Evolutionary conservation across 1,140 invertebrate species (phyloP).

Genomic region (Calephelis nemesis): DNA sequence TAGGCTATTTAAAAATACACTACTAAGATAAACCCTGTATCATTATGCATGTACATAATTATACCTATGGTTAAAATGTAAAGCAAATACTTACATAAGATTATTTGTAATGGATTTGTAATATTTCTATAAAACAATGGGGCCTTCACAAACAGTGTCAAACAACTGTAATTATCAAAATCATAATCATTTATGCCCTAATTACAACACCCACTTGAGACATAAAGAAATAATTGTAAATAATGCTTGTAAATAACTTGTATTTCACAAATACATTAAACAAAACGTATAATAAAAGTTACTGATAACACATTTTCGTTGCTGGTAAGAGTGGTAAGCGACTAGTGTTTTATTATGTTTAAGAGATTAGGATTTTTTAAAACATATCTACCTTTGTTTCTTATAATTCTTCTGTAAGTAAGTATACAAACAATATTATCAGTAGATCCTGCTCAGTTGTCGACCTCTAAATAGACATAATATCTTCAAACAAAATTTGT

Average conservation of each 20-base stretch:
- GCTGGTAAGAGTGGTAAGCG: too few species aligned
- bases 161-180: conserved; percentile 7
- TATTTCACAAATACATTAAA: conserved; percentile 1
- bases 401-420: too few species aligned
- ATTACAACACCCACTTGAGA: conserved; percentile 11
- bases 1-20: too few species aligned
- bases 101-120: conserved; percentile 2
- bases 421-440: too few species aligned
- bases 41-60: not conserved
- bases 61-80: not conserved
- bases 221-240: conserved; percentile 3
- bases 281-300: not conserved
- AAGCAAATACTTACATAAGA: not conserved
- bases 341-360: too few species aligned
- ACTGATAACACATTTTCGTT: not conserved
- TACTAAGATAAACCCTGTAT: too few species aligned
- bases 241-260: not conserved
- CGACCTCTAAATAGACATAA: too few species aligned
- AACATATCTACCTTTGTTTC: too few species aligned
- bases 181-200: not conserved
- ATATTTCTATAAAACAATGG: conserved; percentile 2
- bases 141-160: not conserved
- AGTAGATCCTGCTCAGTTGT: too few species aligned
- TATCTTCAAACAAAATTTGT: too few species aligned
- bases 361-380: too few species aligned